Evolutionary conservation across 2,113 vertebrate genomes (phyloP).

Genomic region (Scartelaos histophorus): DNA sequence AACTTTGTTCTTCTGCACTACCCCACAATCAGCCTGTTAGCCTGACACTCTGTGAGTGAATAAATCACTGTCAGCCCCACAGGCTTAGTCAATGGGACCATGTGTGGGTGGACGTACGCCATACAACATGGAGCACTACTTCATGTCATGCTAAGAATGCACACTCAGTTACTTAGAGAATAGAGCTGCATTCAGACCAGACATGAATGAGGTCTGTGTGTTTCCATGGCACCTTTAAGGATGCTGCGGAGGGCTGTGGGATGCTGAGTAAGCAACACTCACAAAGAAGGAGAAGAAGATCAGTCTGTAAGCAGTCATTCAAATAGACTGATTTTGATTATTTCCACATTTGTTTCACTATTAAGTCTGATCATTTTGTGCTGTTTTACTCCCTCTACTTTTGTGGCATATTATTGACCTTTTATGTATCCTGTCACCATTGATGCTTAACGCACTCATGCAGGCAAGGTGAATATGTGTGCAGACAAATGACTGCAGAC

Average conservation of each 20-base stretch:
- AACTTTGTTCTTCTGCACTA: conserved; percentile 65
- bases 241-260: conserved; percentile 25
- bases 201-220: conserved; percentile 30
- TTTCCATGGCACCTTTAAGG: conserved; percentile 46
- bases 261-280: conserved; percentile 13
- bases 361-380: no score
- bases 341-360: not conserved
- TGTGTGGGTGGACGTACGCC: conserved; percentile 45
- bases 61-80: conserved; percentile 66
- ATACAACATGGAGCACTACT: conserved; percentile 15
- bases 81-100: conserved; percentile 41
- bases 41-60: conserved; percentile 54
- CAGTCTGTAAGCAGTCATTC: not conserved
- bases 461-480: no score
- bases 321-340: not conserved
- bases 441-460: no score
- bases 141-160: conserved; percentile 17
- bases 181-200: conserved; percentile 45
- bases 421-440: no score
- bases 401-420: no score
- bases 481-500: no score
- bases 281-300: not conserved
- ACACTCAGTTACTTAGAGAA: conserved; percentile 37
- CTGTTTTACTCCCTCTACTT: no score
- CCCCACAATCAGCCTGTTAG: conserved; percentile 59